phyloP scores from a whole-genome alignment of 1,140 invertebrate genomes.

The Cyrtorhinus lividipennis region DNA sequence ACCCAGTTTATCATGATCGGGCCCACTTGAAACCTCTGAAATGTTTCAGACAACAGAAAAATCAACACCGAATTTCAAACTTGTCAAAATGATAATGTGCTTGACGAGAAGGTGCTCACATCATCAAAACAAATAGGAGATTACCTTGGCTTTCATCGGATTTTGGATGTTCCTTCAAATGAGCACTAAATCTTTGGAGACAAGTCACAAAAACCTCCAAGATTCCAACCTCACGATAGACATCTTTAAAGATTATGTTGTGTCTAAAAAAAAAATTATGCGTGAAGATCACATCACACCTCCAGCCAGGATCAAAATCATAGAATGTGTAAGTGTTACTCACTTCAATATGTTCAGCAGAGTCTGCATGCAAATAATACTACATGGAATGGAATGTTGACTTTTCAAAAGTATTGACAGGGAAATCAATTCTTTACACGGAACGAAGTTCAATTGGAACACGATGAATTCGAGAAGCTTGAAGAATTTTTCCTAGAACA shows the following conservation, averaged over 20 bases:
- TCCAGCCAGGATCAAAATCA: not conserved
- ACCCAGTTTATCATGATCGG: constrained; percentile 61
- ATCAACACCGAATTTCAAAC: not conserved
- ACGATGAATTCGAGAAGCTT: constrained; percentile 91
- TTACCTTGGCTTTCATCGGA: constrained; percentile 3
- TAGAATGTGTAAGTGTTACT: constrained; percentile 24
- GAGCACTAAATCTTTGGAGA: constrained; percentile 64
- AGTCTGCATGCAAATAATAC: constrained; percentile 76
- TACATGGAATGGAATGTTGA: constrained; percentile 58
- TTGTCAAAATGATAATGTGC: not conserved
- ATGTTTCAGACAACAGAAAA: constrained; percentile 6
- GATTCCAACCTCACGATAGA: constrained; percentile 93
- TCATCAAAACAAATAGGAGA: not conserved
- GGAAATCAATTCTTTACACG: constrained; percentile 97
- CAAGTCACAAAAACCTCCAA: constrained; percentile 94
- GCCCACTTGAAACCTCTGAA: constrained; percentile 37
- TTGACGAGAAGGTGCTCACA: not conserved
- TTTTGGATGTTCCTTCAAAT: constrained; percentile 24
- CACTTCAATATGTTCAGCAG: constrained; percentile 72
- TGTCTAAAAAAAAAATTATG: constrained; percentile 37
- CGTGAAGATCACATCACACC: not conserved
- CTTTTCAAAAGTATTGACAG: constrained; percentile 82
- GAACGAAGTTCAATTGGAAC: constrained; percentile 94
- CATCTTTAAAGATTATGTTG: constrained; percentile 90
- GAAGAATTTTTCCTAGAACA: constrained; percentile 71